Evolutionary conservation across 2,888 invertebrate species (phyloP), one percentile per base, ranked within the genome.

Genomic region (Torymus auratus): DNA sequence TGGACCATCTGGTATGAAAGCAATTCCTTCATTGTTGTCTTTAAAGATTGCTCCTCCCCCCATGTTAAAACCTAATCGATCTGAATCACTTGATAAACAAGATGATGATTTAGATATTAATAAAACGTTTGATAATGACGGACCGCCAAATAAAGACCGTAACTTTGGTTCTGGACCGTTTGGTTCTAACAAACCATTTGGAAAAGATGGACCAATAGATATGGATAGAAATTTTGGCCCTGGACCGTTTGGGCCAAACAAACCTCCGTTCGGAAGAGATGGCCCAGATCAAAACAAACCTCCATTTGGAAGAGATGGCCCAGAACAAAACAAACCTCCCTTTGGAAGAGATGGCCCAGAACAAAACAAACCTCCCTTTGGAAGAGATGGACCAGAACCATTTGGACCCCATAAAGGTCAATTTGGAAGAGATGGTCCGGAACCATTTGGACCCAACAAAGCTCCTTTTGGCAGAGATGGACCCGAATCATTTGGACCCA

Each of bases 1-100:
- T n/a, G 69, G 20, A 15, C 60, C 79, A 23, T n/a, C 75, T 53
- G 53, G 23, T n/a, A 60, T 23, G n/a, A 61, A 56, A 53, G 13
- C 68, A 11, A 83, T 83, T 74, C 83, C 83, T 15, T 82, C 83
- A 2, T 65, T 83, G 12, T 55, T 83, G n/a, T 67, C 58, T n/a
- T 61, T 83, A 41, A 83, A 82, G 67, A 77, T 83, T 10, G 71
- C 13, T 11, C 82, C 77, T 17, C 83, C 83, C 3, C 74, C 80
- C 1, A 73, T 56, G 70, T 56, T 75, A 53, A 68, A 50, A 7
- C 7, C 41, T 17, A 60, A 65, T 14, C 55, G 61, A 17, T 17
- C 72, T 56, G n/a, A 52, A 53, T 65, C 76, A 50, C 41, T 41
- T 41, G 50, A 20, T 28, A 15, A 3, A 23, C 53, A 53, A 17